A percentile compares a stretch with the other conserved stretches of the same genome.
Conservation (phyloP, 2,797 vertebrate species). For the Telmatherina bonti region DNA sequence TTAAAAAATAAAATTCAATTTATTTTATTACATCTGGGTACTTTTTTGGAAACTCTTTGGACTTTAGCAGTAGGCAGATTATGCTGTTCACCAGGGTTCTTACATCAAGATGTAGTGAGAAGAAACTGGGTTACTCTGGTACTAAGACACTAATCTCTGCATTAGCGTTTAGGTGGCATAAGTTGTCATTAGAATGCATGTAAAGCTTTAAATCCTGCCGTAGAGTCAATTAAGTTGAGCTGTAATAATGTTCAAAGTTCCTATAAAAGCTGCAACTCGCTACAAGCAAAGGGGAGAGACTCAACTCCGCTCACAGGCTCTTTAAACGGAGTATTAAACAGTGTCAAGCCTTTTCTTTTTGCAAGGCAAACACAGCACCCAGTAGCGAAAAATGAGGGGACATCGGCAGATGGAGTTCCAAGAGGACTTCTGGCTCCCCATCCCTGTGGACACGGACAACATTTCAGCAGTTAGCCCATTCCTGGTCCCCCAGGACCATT, state of each 20-base stretch:
- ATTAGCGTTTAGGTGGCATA: conserved; percentile 24
- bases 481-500: conserved; percentile 86
- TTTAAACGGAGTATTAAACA: conserved; percentile 1
- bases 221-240: conserved; percentile 64
- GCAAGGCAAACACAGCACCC: not conserved
- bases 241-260: conserved; percentile 42
- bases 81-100: conserved; percentile 9
- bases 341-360: not conserved
- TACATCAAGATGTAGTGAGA: conserved; percentile 31
- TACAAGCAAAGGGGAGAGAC: conserved; percentile 11
- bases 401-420: conserved; percentile 60
- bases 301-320: not conserved
- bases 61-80: conserved; percentile 21
- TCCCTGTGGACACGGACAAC: conserved; percentile 80
- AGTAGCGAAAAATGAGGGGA: conserved; percentile 62
- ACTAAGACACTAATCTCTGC: conserved; percentile 41
- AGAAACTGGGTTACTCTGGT: conserved; percentile 25
- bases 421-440: conserved; percentile 85
- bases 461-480: conserved; percentile 81
- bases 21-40: too few species aligned
- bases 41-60: not conserved
- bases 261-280: conserved; percentile 70
- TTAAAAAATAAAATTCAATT: too few species aligned
- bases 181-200: conserved; percentile 18
- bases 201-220: conserved; percentile 63